phyloP scores from a whole-genome alignment of 1,140 invertebrate species.

The Acromyrmex heyeri region DNA sequence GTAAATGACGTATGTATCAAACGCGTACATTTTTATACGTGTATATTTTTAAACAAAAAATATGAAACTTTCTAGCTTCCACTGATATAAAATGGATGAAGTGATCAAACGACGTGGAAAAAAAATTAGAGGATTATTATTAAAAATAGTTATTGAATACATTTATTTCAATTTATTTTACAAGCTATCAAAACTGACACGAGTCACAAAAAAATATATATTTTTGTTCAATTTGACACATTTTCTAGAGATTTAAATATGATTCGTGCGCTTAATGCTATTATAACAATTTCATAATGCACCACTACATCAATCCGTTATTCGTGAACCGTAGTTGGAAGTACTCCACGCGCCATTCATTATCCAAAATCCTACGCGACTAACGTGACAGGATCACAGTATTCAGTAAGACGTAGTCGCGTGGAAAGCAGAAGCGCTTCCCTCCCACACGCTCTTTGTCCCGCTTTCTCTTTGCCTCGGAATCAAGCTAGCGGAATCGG shows the following conservation, averaged over 20 bases:
- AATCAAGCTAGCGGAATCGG: constrained; percentile 26
- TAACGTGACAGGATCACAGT: constrained; percentile 26
- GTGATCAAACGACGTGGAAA: neutral
- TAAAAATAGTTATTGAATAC: neutral
- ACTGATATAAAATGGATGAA: neutral
- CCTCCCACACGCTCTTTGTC: constrained; percentile 17
- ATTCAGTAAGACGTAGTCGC: constrained; percentile 42
- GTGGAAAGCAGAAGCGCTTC: constrained; percentile 32
- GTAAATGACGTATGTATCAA: neutral
- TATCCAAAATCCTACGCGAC: constrained; percentile 30
- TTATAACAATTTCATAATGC: neutral
- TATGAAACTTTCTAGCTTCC: neutral
- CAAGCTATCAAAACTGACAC: neutral
- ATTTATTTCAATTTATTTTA: neutral
- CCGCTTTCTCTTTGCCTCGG: constrained; percentile 15
- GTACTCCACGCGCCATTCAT: constrained; percentile 22
- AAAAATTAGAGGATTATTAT: neutral
- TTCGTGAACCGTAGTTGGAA: neutral
- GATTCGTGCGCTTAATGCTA: neutral
- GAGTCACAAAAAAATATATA: neutral
- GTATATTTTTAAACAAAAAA: neutral
- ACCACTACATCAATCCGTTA: constrained; percentile 26
- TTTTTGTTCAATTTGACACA: neutral
- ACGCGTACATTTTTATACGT: neutral
- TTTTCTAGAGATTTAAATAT: neutral